Conservation (phyloP, 2,888 invertebrate genomes). For the Meliscaeva auricollis region DNA sequence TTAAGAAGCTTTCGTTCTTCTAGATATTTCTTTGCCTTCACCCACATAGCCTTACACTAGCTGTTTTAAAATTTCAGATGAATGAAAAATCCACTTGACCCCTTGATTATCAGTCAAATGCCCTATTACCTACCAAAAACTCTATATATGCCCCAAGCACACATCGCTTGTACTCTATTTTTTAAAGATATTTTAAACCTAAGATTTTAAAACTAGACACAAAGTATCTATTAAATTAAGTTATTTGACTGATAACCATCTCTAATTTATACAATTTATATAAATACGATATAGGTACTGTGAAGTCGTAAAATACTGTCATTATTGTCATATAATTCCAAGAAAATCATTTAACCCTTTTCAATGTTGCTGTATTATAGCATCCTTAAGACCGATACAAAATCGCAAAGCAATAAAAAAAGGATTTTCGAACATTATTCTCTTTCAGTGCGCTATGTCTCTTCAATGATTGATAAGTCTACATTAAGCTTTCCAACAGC, state of each 20-base stretch:
- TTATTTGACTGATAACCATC: not conserved
- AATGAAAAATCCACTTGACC: no score
- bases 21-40: no score
- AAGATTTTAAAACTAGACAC: not conserved
- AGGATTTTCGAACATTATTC: conserved; percentile 14
- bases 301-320: conserved; percentile 11
- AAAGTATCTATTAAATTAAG: not conserved
- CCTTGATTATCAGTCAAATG: no score
- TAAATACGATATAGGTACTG: not conserved
- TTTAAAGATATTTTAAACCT: no score
- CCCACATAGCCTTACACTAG: no score
- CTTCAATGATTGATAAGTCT: conserved; percentile 23
- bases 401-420: conserved; percentile 12
- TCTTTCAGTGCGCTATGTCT: not conserved
- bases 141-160: no score
- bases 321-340: conserved; percentile 16
- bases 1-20: no score
- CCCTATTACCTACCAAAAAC: no score
- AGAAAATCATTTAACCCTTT: conserved; percentile 18
- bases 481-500: not conserved
- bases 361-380: not conserved
- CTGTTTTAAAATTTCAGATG: no score
- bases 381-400: conserved; percentile 4
- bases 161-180: no score
- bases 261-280: not conserved